Conservation (phyloP, 2,797 vertebrate species). For the Microchirus variegatus region DNA sequence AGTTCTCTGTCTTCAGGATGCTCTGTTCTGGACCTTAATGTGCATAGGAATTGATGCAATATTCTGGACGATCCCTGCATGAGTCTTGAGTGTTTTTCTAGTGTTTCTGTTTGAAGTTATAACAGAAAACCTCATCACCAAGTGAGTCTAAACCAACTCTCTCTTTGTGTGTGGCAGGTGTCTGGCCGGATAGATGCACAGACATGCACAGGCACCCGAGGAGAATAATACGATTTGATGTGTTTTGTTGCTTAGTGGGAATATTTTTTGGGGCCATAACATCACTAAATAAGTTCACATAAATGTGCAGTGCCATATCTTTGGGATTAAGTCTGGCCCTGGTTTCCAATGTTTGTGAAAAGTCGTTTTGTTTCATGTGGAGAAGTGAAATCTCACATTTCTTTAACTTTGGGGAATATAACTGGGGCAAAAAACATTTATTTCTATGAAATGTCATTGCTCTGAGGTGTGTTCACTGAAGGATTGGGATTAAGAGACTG, state of each 20-base stretch:
- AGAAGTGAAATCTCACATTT: too few relatives aligned
- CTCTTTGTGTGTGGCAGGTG: slow-evolving; percentile 10
- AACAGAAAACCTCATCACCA: not conserved
- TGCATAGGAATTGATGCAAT: not conserved
- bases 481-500: slow-evolving; percentile 13
- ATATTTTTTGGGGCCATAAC: too few relatives aligned
- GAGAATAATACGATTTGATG: too few relatives aligned
- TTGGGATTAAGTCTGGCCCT: not conserved
- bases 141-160: not conserved
- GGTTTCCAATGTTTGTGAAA: too few relatives aligned
- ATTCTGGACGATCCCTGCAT: not conserved
- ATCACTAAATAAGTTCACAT: too few relatives aligned
- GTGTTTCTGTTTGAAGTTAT: not conserved
- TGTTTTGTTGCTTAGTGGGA: too few relatives aligned
- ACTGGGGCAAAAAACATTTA: too few relatives aligned
- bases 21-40: not conserved
- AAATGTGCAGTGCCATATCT: not conserved
- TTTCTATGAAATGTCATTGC: too few relatives aligned
- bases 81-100: not conserved
- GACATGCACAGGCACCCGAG: not conserved
- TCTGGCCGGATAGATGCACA: not conserved
- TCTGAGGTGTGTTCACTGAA: not conserved
- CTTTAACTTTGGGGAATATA: too few relatives aligned
- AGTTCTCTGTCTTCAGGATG: not conserved
- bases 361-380: too few relatives aligned